Base-by-base conservation (phyloP, 2,888 invertebrate species). In the Sericinus montela region DNA sequence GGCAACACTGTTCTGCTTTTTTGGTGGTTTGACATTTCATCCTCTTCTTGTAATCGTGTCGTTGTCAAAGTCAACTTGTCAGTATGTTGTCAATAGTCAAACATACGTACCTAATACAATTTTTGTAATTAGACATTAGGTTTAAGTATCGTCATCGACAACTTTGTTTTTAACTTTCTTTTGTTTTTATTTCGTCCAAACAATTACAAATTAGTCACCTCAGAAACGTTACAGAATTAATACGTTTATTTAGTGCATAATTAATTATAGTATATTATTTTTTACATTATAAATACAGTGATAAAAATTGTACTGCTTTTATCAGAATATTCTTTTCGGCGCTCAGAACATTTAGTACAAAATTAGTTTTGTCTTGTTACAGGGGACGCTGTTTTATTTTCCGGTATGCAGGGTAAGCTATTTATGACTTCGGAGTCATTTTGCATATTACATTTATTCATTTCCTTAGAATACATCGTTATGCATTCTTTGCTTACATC, bases 321-420 rank as follows among this genome's bases (percentile, higher is more conserved):
- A 32, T 11, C n/a, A 25, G 6, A 25, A 7, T 25, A 4, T 7
- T 25, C 4, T 25, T 7, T 19, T 19, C 8, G 1, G 29, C 3
- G n/a, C 4, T n/a, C 3, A n/a, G 10, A 35, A 9, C 6, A 16
- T 11, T 40, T 7, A 40, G 23, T 43, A 41, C 14, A 42, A 46
- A 45, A 40, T 15, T 19, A 25, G 53, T 56, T 42, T 48, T 63
- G 65, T 67, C 67, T 78, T 80, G 78, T 88, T 82, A 48, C 91
- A 91, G 81, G 90, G 91, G 92, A 92, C 89, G 88, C 91, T 48
- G 90, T 92, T 52, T 79, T 91, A 63, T 92, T 92, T 71, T 87
- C 91, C 62, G 92, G 91, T 57, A 89, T 91, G 80, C 91, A 91
- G 80, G 91, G 92, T 92, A 72, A 77, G 90, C 37, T 34, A 37